phyloP scores from a whole-genome alignment of 2,888 invertebrate species.

The Bombylius discolor region DNA sequence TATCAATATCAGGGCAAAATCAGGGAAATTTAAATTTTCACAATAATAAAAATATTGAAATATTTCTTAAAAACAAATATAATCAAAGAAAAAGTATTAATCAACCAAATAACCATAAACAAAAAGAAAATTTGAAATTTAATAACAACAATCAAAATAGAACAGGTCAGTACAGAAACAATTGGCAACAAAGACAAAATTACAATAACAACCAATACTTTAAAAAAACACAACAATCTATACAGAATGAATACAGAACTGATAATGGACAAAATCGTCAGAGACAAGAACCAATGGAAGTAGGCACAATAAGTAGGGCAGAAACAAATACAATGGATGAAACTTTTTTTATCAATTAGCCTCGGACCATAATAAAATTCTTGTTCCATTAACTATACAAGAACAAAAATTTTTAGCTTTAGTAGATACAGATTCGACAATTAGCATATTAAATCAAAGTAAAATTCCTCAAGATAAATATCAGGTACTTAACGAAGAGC shows the following conservation, averaged over 20 bases:
- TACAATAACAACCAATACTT: neutral
- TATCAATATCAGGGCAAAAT: constrained; percentile 6
- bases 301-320: too few relatives aligned
- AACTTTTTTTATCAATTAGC: neutral
- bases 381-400: neutral
- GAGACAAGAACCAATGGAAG: too few relatives aligned
- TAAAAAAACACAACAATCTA: too few relatives aligned
- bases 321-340: neutral
- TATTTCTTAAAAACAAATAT: neutral
- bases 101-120: too few relatives aligned
- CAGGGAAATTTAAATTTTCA: neutral
- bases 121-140: too few relatives aligned
- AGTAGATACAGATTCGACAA: neutral
- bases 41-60: neutral
- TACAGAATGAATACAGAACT: too few relatives aligned
- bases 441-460: neutral
- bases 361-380: neutral
- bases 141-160: too few relatives aligned
- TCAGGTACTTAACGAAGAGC: neutral
- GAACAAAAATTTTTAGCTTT: neutral
- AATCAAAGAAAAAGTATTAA: too few relatives aligned
- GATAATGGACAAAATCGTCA: too few relatives aligned
- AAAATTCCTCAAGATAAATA: neutral
- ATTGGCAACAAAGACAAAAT: neutral
- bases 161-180: neutral